Evolutionary conservation across 23 tunicate species (phyloP), one percentile per base, ranked within the genome.

Genomic region (Ascidia mentula): DNA sequence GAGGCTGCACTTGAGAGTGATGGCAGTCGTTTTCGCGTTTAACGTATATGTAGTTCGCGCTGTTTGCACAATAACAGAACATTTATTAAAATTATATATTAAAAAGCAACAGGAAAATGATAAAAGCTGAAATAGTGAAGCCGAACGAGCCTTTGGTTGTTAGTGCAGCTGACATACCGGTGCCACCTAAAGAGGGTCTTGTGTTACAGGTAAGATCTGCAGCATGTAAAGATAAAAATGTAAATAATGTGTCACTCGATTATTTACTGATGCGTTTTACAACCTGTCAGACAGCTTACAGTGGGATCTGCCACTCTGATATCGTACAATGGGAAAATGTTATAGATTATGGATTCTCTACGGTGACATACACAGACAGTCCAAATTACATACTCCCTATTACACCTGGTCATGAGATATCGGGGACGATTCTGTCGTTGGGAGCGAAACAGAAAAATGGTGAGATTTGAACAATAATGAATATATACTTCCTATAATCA

Each of bases 261-360:
- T n/a, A n/a, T n/a, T n/a, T n/a, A n/a, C n/a, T n/a, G n/a, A n/a
- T n/a, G n/a, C n/a, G n/a, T n/a, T n/a, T n/a, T n/a, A 17, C 60
- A 45, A 18, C 8, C 28, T 42, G 78, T 36, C 60, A 86, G 90
- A 80, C 76, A 45, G 2, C 75, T 30, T 86, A 32, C 42, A 82
- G 90, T 60, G 90, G 90, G 17, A 37, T 86, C 22, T 86, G 90
- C 60, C 90, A 86, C 61, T 80, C 90, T 6, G 90, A 86, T 60
- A 18, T 80, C 6, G 80, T 71, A 13, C 69, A 45, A 18, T 80
- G 75, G 85, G 73, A 86, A 7, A 72, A 72, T 36, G 80, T 6
- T 28, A 37, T 60, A 0, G 74, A 60, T 40, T 26, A 7, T 24
- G 77, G 77, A 36, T 30, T n/a, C 0, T 18, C 24, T 2, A 61